A percentile compares a stretch with the other conserved stretches of the same genome.
phyloP scores from a whole-genome alignment of 2,797 vertebrate species.

The Betta splendens region DNA sequence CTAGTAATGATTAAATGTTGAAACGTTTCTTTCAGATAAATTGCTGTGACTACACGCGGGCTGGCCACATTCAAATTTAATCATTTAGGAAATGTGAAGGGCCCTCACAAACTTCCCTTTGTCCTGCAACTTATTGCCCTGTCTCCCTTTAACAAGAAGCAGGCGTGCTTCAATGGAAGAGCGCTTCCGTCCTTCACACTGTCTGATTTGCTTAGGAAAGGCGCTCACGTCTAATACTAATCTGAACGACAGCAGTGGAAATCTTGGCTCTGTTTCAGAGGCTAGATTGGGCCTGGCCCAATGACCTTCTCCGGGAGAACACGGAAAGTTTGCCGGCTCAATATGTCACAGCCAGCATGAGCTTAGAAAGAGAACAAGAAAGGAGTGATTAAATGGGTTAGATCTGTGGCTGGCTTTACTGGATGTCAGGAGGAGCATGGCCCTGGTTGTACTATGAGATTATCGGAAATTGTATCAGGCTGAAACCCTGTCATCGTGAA shows the following conservation, averaged over 20 bases:
- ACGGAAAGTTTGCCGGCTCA: conserved; percentile 78
- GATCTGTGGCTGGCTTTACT: conserved; percentile 53
- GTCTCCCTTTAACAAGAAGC: conserved; percentile 74
- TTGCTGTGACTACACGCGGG: conserved; percentile 17
- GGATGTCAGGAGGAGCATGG: conserved; percentile 55
- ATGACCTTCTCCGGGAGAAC: conserved; percentile 79
- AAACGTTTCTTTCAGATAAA: conserved; percentile 8
- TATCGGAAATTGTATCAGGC: conserved; percentile 50
- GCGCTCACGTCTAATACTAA: conserved; percentile 81
- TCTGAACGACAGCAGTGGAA: conserved; percentile 81
- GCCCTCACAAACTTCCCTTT: conserved; percentile 69
- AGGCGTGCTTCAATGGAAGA: conserved; percentile 74
- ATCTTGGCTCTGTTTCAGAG: conserved; percentile 84
- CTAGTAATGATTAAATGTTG: not conserved
- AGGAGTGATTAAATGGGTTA: conserved; percentile 69
- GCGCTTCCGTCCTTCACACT: conserved; percentile 81
- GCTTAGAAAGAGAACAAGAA: conserved; percentile 71
- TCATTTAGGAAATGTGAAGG: conserved; percentile 53
- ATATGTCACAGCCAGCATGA: conserved; percentile 68
- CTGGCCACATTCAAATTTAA: conserved; percentile 57
- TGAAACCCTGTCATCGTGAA: conserved; percentile 34
- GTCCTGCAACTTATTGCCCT: conserved; percentile 73
- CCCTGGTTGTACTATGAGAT: conserved; percentile 54
- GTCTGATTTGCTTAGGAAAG: conserved; percentile 82
- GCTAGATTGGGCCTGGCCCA: conserved; percentile 78